Evolutionary conservation across 2,888 invertebrate genomes (phyloP).

Genomic region (Leptopilina myrica): DNA sequence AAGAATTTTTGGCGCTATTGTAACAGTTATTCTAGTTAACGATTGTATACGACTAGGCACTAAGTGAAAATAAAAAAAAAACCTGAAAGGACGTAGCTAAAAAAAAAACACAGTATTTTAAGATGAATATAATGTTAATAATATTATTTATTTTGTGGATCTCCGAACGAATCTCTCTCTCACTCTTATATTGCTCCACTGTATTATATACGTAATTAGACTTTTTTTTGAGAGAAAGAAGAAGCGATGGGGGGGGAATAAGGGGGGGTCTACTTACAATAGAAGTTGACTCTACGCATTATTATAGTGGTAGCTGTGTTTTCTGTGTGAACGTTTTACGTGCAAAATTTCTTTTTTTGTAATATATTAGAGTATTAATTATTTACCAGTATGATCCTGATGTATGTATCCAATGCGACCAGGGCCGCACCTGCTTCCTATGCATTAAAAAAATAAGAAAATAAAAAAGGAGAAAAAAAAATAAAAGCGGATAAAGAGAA

Average conservation of each 20-base stretch:
- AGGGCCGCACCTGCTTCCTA: slow-evolving; percentile 72
- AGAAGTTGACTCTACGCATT: slow-evolving; percentile 56
- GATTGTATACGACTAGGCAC: slow-evolving; percentile 76
- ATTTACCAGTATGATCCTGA: slow-evolving; percentile 65
- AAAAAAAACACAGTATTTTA: slow-evolving; percentile 73
- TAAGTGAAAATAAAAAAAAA: slow-evolving; percentile 67
- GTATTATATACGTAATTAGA: slow-evolving; percentile 72
- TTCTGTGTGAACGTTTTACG: slow-evolving; percentile 70
- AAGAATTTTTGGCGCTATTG: slow-evolving; percentile 62
- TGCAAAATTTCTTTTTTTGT: slow-evolving; percentile 70
- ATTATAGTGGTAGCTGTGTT: slow-evolving; percentile 70
- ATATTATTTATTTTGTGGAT: slow-evolving; percentile 76
- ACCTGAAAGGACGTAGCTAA: slow-evolving; percentile 57
- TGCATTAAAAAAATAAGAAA: slow-evolving; percentile 50
- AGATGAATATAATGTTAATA: slow-evolving; percentile 74
- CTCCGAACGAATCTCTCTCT: slow-evolving; percentile 66
- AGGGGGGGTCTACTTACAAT: slow-evolving; percentile 20
- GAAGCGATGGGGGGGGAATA: no score
- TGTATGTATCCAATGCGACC: slow-evolving; percentile 70
- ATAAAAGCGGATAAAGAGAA: slow-evolving; percentile 52
- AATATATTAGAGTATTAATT: slow-evolving; percentile 72
- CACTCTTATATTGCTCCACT: slow-evolving; percentile 72
- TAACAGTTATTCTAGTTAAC: slow-evolving; percentile 76
- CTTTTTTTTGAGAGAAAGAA: slow-evolving; percentile 49
- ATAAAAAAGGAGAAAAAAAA: no score